Conservation (phyloP, 2,888 invertebrate species). For the Heliothis peltigera region DNA sequence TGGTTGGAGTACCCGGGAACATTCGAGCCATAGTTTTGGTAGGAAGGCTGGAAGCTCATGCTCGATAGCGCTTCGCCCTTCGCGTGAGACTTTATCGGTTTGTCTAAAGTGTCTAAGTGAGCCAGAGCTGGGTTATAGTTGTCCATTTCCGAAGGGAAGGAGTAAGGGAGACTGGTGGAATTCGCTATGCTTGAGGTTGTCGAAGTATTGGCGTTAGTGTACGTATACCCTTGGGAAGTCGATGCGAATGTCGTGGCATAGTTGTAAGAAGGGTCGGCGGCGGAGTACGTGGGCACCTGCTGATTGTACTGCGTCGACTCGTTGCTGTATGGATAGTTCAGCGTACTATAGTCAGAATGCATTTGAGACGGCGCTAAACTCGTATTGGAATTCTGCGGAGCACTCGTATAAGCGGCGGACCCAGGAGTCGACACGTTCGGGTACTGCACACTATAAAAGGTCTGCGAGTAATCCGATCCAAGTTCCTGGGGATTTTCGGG, state of each 20-base stretch:
- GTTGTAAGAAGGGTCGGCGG: slow-evolving; percentile 69
- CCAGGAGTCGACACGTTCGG: slow-evolving; percentile 76
- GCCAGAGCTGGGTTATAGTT: slow-evolving; percentile 69
- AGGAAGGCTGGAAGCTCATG: slow-evolving; percentile 61
- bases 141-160: slow-evolving; percentile 57
- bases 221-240: slow-evolving; percentile 75
- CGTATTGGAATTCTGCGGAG: slow-evolving; percentile 73
- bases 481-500: slow-evolving; percentile 64
- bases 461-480: slow-evolving; percentile 78
- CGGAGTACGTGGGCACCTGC: slow-evolving; percentile 61
- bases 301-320: slow-evolving; percentile 67
- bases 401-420: slow-evolving; percentile 78
- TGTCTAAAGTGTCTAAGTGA: slow-evolving; percentile 78
- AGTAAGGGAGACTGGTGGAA: slow-evolving; percentile 63
- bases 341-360: slow-evolving; percentile 71
- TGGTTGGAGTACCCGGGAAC: slow-evolving; percentile 43
- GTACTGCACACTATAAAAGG: slow-evolving; percentile 80
- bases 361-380: slow-evolving; percentile 73
- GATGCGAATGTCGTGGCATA: slow-evolving; percentile 71
- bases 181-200: slow-evolving; percentile 59
- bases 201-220: slow-evolving; percentile 69
- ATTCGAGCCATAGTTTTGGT: slow-evolving; percentile 61
- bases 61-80: slow-evolving; percentile 80
- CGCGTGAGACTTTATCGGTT: slow-evolving; percentile 85
- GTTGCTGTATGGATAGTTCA: slow-evolving; percentile 71